Conservation (phyloP, 1,140 invertebrate genomes). For the Drosophila kohkoa region DNA sequence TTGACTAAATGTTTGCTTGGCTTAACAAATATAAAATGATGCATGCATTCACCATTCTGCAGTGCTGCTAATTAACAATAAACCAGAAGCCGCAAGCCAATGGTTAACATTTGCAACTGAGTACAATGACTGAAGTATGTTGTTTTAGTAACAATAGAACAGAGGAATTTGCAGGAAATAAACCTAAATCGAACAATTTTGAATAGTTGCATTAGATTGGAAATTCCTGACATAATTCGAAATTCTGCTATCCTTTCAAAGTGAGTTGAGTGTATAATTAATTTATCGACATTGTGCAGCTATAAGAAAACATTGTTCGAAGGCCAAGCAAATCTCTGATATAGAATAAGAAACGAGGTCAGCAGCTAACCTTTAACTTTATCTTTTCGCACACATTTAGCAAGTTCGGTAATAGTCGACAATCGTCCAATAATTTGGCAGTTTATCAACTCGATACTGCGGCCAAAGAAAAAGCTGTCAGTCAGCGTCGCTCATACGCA, state of each 20-base stretch:
- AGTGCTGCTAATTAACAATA: constrained; percentile 17
- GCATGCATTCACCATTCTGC: constrained; percentile 3
- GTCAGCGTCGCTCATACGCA: constrained; percentile 38
- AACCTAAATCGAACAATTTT: not conserved
- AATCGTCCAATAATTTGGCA: constrained; percentile 33
- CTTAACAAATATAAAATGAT: constrained; percentile 7
- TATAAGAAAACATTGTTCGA: not conserved
- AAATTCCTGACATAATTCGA: constrained; percentile 6
- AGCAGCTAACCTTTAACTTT: not conserved
- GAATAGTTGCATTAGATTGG: constrained; percentile 14
- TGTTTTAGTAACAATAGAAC: not conserved
- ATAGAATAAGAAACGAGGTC: not conserved
- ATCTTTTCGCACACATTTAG: constrained; percentile 4
- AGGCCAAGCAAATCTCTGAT: not conserved
- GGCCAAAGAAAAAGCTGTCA: constrained; percentile 4
- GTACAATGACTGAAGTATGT: constrained; percentile 4
- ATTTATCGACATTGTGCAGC: not conserved
- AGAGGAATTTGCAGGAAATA: not conserved
- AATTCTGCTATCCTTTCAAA: too few relatives aligned
- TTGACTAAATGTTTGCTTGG: constrained; percentile 10
- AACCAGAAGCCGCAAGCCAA: constrained; percentile 9
- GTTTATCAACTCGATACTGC: constrained; percentile 29
- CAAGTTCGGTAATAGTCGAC: not conserved
- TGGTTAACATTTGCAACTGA: not conserved
- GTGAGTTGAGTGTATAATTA: not conserved